A percentile compares a stretch with the other conserved stretches of the same genome.
phyloP scores from a whole-genome alignment of 2,113 vertebrate genomes.

The Crotophaga sulcirostris region DNA sequence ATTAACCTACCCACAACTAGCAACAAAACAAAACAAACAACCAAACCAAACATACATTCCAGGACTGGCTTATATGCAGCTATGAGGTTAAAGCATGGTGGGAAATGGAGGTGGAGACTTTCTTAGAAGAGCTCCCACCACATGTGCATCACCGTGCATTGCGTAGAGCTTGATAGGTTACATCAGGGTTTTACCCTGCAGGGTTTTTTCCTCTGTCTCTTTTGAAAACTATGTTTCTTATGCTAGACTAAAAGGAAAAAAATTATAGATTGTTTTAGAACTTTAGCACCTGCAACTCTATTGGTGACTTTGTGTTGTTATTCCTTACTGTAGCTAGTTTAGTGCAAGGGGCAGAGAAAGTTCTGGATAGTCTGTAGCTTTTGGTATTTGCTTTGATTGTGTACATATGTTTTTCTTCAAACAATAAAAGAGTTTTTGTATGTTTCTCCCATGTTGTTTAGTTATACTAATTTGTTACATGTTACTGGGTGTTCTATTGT shows the following conservation, averaged over 20 bases:
- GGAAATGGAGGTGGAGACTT: background rate
- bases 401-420: too few relatives aligned
- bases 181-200: fast-evolving
- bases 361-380: background rate
- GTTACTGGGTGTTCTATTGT: background rate
- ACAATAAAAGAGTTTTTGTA: background rate
- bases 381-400: background rate
- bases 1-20: too few relatives aligned
- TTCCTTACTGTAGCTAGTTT: background rate
- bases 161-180: background rate
- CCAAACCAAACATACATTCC: fast-evolving
- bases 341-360: background rate
- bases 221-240: background rate
- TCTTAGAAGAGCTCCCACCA: background rate
- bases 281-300: fast-evolving
- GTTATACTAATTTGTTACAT: background rate
- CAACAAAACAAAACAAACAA: too few relatives aligned
- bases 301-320: background rate
- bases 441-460: background rate
- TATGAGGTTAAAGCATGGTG: background rate
- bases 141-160: fast-evolving
- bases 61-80: fast-evolving
- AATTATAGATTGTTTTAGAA: fast-evolving
- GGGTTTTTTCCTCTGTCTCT: too few relatives aligned
- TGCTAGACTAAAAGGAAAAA: background rate